Evolutionary conservation across 1,140 invertebrate species (phyloP), one percentile per base, ranked within the genome.

Genomic region (Drosophila baimaii): DNA sequence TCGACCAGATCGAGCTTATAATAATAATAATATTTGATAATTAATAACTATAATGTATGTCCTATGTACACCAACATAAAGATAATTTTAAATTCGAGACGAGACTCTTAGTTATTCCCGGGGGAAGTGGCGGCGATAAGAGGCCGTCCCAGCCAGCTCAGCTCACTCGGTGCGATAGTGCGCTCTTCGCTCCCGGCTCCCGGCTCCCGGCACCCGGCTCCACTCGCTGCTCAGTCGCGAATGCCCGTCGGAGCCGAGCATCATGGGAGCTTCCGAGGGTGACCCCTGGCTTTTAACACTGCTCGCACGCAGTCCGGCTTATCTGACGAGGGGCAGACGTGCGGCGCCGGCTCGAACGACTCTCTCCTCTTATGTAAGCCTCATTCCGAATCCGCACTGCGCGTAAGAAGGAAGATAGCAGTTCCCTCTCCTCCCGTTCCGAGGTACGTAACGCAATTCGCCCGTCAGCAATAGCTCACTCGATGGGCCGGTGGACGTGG

Each of bases 1-100:
- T 68, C 47, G 64, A 37, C n/a, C 23, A 27, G 27, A 54, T 68
- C 47, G 64, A 69, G 19, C 64, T 69, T 70, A 69, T 69, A 54
- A 52, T 62, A 41, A 54, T 61, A 27, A 39, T 56, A 56, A 37
- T 37, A 37, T 37, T 29, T 15, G 47, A 51, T 51, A 21, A 55
- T 39, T 27, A 29, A 57, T 63, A 41, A 37, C 27, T 23, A 55
- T 62, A 63, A 66, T 52, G 33, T 35, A 23, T 54, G 31, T 21
- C 55, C 29, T 61, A 65, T 63, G 57, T 62, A 62, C 13, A 62
- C 59, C 33, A 62, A 65, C n/a, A 65, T 65, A 65, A 65, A 62
- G 15, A 7, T 46, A 62, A 21, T 44, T 62, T 46, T 35, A n/a
- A n/a, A 41, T 12, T 6, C 17, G 25, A 27, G 5, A 27, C 29